Evolutionary conservation across 2,113 vertebrate genomes (phyloP).

Genomic region (Narcine bancroftii): DNA sequence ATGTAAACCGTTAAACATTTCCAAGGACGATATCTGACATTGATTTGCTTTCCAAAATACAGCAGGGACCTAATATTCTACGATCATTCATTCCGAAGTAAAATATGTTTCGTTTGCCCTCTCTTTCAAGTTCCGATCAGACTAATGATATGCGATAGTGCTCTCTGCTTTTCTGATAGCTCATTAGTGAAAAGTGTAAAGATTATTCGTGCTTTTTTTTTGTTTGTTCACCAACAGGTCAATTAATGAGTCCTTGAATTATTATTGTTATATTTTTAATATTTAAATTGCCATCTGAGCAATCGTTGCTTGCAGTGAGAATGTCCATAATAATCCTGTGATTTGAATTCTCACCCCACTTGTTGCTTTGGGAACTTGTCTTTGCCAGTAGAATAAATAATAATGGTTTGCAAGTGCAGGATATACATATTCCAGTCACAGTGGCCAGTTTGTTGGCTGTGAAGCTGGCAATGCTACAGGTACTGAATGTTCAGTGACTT

Average conservation of each 20-base stretch:
- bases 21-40: conserved; percentile 15
- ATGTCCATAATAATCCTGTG: conserved; percentile 3
- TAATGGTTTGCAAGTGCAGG: not conserved
- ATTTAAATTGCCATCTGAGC: not conserved
- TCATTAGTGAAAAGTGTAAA: not conserved
- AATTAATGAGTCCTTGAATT: conserved; percentile 13
- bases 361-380: conserved; percentile 29
- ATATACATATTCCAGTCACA: conserved; percentile 25
- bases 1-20: not conserved
- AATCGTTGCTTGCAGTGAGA: not conserved
- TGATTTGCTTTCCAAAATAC: conserved; percentile 29
- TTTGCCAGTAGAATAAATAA: conserved; percentile 30
- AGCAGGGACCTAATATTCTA: not conserved
- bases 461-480: conserved; percentile 2
- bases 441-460: not conserved
- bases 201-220: not conserved
- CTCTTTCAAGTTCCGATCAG: conserved; percentile 3
- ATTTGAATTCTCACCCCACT: not conserved
- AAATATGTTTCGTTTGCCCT: not conserved
- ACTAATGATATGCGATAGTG: not conserved
- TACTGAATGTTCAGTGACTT: conserved; percentile 4
- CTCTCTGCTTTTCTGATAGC: not conserved
- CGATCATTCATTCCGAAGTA: conserved; percentile 2
- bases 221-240: not conserved
- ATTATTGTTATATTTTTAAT: not conserved